A percentile compares a stretch with the other conserved stretches of the same genome.
Conservation (phyloP, 2,113 vertebrate genomes). For the Ahaetulla prasina region DNA sequence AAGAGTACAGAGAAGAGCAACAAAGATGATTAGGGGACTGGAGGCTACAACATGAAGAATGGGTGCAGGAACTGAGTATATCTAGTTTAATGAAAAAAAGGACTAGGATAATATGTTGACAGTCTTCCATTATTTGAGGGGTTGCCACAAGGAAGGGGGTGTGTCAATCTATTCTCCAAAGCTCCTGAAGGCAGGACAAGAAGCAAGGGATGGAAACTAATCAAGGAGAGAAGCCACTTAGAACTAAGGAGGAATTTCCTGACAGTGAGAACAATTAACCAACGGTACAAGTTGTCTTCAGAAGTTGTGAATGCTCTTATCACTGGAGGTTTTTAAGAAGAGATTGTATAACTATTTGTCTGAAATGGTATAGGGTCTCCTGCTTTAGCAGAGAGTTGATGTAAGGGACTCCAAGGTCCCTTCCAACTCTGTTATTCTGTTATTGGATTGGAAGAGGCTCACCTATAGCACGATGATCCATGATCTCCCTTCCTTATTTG, state of each 20-base stretch:
- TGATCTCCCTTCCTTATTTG: neutral
- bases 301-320: neutral
- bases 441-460: neutral
- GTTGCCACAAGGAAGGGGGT: neutral
- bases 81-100: neutral
- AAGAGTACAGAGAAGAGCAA: neutral
- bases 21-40: neutral
- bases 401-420: neutral
- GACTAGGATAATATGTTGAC: neutral
- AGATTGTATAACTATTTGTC: neutral
- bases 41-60: neutral
- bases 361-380: neutral
- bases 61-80: neutral
- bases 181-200: neutral
- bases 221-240: neutral
- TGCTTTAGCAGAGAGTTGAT: neutral
- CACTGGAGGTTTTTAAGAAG: neutral
- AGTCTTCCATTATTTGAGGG: neutral
- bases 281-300: neutral
- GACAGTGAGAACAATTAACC: neutral
- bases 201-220: neutral
- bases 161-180: neutral
- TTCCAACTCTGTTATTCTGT: neutral
- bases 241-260: neutral
- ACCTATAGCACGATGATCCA: neutral